Evolutionary conservation across 64 coral and sea anemone species (phyloP), one percentile per base, ranked within the genome.

Genomic region (Cladopsammia gracilis): DNA sequence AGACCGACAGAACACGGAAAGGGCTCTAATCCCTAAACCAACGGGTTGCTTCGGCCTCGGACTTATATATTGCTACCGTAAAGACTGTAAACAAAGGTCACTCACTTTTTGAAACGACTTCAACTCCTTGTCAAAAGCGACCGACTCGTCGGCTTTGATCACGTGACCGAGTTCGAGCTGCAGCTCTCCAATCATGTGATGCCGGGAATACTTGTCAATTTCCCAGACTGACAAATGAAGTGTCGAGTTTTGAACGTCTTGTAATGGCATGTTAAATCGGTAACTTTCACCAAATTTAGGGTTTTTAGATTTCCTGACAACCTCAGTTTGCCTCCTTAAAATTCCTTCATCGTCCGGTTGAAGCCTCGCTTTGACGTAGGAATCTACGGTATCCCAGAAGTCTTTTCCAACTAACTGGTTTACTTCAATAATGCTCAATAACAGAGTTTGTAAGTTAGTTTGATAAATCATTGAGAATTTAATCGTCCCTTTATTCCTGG

Each of bases 381-480:
- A 94, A 62, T 98, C 96, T 1, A 98, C 96, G 3, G 92, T 90
- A 51, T 98, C 92, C 96, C 96, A 98, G 88, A 98, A 98, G 84
- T 98, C 96, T 72, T 92, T 92, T 67, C 96, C 96, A 8, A 98
- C 92, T 51, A 98, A 45, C 18, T 98, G 75, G 66, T 47, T 87
- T 12, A 77, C 96, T 48, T 98, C 87, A 19, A 98, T 91, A 4
- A 98, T 48, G 62, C 58, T 73, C 46, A 98, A 48, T 25, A 94
- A 65, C 44, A 98, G 77, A 58, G 18, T 98, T 53, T 94, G 73
- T 8, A 90, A 50, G 24, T 75, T 75, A 50, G 34, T 62, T 45
- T 83, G 64, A 72, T 98, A 98, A 25, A 88, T 83, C 74, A 98
- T 64, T n/a, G 93, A 53, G 61, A 98, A 94, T 72, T 98, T 98